phyloP scores from a whole-genome alignment of 2,888 invertebrate genomes.

The Lepas anatifera region DNA sequence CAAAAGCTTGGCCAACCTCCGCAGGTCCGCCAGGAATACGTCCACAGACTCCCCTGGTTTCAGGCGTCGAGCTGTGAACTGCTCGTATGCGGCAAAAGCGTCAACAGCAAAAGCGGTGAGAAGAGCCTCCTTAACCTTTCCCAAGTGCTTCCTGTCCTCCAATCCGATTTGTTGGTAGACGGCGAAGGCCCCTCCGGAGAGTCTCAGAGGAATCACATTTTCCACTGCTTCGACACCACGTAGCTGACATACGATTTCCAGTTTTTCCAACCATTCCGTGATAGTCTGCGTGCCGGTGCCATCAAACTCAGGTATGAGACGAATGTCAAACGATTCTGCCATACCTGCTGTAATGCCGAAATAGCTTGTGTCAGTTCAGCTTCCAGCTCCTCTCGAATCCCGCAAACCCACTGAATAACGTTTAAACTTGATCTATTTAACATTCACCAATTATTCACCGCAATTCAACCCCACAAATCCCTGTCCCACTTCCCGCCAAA shows the following conservation, averaged over 20 bases:
- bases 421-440: no score
- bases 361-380: no score
- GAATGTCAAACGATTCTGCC: no score
- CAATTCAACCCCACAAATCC: no score
- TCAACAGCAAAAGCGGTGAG: slow-evolving; percentile 9
- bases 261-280: neutral
- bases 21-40: slow-evolving; percentile 2
- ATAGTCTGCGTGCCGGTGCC: neutral
- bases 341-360: no score
- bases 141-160: neutral
- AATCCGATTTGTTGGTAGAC: slow-evolving; percentile 14
- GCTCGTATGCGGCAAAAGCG: neutral
- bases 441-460: no score
- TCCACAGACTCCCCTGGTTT: neutral
- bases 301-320: no score
- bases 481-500: no score
- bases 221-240: slow-evolving; percentile 7
- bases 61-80: neutral
- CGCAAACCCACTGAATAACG: no score
- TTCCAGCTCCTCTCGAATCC: no score
- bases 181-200: slow-evolving; percentile 14
- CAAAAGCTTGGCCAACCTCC: neutral
- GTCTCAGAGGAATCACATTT: slow-evolving; percentile 9
- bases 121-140: slow-evolving; percentile 9
- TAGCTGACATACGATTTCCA: neutral